phyloP scores from a whole-genome alignment of 1,140 invertebrate species.

The Drosophila miranda region DNA sequence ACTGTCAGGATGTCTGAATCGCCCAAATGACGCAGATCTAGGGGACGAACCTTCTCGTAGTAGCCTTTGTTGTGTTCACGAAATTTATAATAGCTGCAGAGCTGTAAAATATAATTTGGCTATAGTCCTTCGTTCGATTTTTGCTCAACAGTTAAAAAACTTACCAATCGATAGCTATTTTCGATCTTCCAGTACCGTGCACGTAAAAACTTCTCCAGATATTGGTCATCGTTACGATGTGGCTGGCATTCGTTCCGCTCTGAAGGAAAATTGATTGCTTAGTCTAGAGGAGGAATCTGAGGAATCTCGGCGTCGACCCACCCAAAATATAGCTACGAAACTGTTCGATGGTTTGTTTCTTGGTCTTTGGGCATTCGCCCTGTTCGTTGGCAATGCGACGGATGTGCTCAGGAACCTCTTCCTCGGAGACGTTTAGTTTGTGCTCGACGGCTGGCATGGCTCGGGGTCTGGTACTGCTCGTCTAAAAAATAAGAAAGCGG shows the following conservation, averaged over 20 bases:
- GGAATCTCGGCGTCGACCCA: conserved; percentile 77
- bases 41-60: conserved; percentile 86
- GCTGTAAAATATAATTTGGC: conserved; percentile 83
- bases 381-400: conserved; percentile 73
- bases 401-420: conserved; percentile 72
- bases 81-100: conserved; percentile 90
- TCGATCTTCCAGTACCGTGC: conserved; percentile 91
- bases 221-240: conserved; percentile 91
- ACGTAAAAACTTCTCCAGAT: conserved; percentile 91
- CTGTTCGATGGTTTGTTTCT: conserved; percentile 84
- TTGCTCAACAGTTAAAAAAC: neutral
- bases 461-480: conserved; percentile 20
- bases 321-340: conserved; percentile 90
- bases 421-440: conserved; percentile 62
- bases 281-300: too few relatives aligned
- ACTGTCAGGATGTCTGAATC: conserved; percentile 88
- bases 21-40: conserved; percentile 86
- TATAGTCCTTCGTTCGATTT: too few relatives aligned
- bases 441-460: conserved; percentile 72
- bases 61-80: conserved; percentile 88
- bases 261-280: conserved; percentile 62
- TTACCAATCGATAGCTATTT: conserved; percentile 90
- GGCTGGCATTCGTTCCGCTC: conserved; percentile 89
- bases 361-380: conserved; percentile 84
- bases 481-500: conserved; percentile 28